Percentiles rank a stretch among this genome's conserved stretches.
Conservation (phyloP, 2,888 invertebrate species). For the Mimas tiliae region DNA sequence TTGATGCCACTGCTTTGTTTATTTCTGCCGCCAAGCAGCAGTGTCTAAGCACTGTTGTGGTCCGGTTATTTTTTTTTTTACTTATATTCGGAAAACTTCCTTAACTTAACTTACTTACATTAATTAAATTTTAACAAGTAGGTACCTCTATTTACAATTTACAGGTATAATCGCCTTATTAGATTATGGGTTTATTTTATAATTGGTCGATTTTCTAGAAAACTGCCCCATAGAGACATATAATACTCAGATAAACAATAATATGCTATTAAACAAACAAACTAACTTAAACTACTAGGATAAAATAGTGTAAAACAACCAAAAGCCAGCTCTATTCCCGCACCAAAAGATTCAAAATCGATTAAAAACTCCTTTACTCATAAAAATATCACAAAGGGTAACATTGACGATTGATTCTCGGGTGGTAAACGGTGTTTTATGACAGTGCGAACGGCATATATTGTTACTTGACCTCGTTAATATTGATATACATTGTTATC, state of each 20-base stretch:
- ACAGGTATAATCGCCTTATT: too few species aligned
- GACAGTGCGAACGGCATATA: constrained; percentile 40
- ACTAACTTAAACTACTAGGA: not conserved
- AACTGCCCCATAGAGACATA: not conserved
- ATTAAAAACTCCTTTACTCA: not conserved
- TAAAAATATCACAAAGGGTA: constrained; percentile 19
- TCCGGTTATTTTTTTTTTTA: too few species aligned
- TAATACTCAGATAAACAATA: not conserved
- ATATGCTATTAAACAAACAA: not conserved
- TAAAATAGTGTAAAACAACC: not conserved
- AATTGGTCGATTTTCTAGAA: too few species aligned
- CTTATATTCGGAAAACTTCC: too few species aligned
- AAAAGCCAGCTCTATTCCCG: not conserved
- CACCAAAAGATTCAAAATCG: not conserved
- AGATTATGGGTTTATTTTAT: too few species aligned
- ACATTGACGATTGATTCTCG: constrained; percentile 35
- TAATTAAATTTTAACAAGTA: too few species aligned
- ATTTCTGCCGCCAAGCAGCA: too few species aligned
- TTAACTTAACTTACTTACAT: too few species aligned
- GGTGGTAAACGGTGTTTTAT: constrained; percentile 38
- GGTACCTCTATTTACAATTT: too few species aligned
- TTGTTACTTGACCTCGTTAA: constrained; percentile 35
- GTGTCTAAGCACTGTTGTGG: too few species aligned
- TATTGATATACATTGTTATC: constrained; percentile 29
- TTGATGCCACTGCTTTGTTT: too few species aligned